Evolutionary conservation across 2,888 invertebrate species (phyloP).

Genomic region (Tachystola acroxantha): DNA sequence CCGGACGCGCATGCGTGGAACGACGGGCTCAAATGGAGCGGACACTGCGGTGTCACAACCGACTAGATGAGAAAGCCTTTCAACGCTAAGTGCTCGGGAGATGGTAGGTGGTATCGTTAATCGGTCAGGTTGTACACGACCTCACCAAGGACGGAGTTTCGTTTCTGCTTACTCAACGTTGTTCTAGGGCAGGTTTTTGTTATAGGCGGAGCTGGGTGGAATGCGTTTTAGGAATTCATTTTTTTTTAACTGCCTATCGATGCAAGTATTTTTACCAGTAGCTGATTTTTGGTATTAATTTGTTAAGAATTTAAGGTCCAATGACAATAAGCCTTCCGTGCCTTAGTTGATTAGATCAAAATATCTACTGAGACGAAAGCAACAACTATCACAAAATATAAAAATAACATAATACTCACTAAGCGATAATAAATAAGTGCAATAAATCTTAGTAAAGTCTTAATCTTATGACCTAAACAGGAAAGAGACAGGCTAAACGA

Average conservation of each 20-base stretch:
- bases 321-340: no score
- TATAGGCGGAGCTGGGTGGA: conserved; percentile 44
- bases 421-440: no score
- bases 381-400: no score
- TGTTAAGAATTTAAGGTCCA: no score
- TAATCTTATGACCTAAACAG: not conserved
- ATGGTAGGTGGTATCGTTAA: conserved; percentile 15
- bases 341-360: no score
- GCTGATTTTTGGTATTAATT: no score
- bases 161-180: conserved; percentile 62
- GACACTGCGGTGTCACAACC: conserved; percentile 44
- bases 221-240: conserved; percentile 25
- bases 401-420: no score
- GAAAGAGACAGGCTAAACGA: not conserved
- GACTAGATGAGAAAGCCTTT: conserved; percentile 39
- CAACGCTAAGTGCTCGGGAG: conserved; percentile 2
- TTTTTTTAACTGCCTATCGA: no score
- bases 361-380: no score
- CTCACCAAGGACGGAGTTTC: conserved; percentile 68
- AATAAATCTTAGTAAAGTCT: not conserved
- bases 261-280: no score
- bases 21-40: conserved; percentile 68
- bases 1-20: conserved; percentile 59
- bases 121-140: conserved; percentile 42
- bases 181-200: conserved; percentile 61